Conservation (phyloP, 2,797 vertebrate species). For the Myioborus miniatus region DNA sequence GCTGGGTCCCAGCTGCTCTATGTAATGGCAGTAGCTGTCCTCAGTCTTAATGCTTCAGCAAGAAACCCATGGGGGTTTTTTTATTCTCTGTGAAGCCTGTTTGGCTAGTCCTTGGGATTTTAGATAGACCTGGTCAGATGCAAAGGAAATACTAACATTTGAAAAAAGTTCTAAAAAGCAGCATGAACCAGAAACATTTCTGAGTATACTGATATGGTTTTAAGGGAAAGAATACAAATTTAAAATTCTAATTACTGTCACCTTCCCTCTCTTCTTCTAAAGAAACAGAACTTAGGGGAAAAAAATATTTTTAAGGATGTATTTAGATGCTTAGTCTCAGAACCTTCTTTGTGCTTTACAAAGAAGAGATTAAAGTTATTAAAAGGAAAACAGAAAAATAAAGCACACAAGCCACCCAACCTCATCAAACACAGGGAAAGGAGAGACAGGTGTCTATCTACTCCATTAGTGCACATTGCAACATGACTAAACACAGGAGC, state of each 20-base stretch:
- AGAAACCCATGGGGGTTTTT: not conserved
- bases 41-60: not conserved
- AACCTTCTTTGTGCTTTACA: not conserved
- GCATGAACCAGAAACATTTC: not conserved
- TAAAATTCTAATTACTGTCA: not conserved
- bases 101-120: not conserved
- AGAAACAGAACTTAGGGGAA: not conserved
- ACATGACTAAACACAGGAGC: slow-evolving; percentile 2
- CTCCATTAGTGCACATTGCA: not conserved
- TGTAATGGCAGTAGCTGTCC: not conserved
- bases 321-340: not conserved
- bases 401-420: not conserved
- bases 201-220: not conserved
- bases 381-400: not conserved
- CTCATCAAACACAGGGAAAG: not conserved
- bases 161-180: not conserved
- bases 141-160: not conserved
- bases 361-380: not conserved
- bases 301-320: not conserved
- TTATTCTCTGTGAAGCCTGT: not conserved
- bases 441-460: not conserved
- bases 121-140: not conserved
- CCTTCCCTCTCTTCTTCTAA: not conserved
- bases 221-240: not conserved
- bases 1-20: not conserved